These are phyloP conservation scores for Augochlorella aurata DNA, from an alignment of 2,888 invertebrate species.

Conservation along the genomic window DNA sequence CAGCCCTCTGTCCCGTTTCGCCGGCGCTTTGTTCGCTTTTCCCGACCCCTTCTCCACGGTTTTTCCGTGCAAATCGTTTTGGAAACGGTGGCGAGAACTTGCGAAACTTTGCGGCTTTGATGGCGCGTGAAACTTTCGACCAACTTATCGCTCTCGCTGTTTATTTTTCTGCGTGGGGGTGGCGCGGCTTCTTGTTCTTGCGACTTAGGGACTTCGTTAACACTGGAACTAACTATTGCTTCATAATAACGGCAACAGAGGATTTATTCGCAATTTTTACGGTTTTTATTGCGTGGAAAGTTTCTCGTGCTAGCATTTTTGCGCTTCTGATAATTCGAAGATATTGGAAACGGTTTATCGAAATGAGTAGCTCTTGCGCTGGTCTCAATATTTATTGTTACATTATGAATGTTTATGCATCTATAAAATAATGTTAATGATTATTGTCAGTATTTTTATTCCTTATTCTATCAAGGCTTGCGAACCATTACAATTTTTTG, in stretches of 20 bases:
- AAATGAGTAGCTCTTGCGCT: no score
- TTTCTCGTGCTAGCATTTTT: no score
- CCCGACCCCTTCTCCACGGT: background rate
- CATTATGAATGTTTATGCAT: no score
- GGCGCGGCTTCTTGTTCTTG: background rate
- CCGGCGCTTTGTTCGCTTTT: constrained; percentile 11
- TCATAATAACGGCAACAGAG: background rate
- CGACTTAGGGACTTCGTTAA: background rate
- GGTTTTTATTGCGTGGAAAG: no score
- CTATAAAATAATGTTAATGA: no score
- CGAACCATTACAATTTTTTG: no score
- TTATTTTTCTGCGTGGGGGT: background rate
- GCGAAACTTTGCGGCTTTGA: constrained; percentile 16
- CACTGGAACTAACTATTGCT: background rate
- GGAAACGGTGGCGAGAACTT: constrained; percentile 30
- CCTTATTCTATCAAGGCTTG: no score
- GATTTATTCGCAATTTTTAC: no score
- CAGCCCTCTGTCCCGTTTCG: constrained; percentile 10
- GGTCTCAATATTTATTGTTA: no score
- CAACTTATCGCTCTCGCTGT: background rate
- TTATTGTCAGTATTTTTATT: no score
- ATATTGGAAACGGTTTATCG: no score
- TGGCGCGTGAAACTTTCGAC: constrained; percentile 11
- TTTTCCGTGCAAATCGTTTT: constrained; percentile 16
- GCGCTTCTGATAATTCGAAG: no score